These are phyloP conservation scores for Lobophora halterata DNA, from an alignment of 2,888 invertebrate genomes.

Conservation along the genomic window DNA sequence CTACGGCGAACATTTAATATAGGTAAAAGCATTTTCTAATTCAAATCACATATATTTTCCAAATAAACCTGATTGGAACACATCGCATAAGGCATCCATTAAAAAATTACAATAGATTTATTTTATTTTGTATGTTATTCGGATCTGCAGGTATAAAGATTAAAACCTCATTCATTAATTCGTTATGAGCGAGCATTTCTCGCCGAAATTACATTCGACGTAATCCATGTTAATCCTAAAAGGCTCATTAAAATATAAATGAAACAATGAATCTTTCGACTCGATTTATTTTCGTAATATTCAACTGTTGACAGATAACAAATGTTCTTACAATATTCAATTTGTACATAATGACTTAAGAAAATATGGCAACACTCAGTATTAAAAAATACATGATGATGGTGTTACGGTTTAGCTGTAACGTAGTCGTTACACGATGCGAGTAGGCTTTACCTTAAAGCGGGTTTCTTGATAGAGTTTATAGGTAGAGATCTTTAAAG, in stretches of 20 bases:
- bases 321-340: conserved; percentile 80
- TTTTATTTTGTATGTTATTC: conserved; percentile 2
- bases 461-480: neutral
- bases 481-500: too few species aligned
- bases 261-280: conserved; percentile 55
- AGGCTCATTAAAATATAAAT: too few species aligned
- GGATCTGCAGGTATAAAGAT: neutral
- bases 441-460: conserved; percentile 1
- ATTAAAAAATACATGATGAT: conserved; percentile 70
- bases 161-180: conserved; percentile 1
- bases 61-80: conserved; percentile 4
- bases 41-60: conserved; percentile 17
- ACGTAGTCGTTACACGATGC: conserved; percentile 9
- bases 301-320: conserved; percentile 81
- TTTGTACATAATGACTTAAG: conserved; percentile 81
- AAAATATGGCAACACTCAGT: conserved; percentile 80
- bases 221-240: neutral
- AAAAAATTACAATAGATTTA: conserved; percentile 1
- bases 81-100: neutral
- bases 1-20: conserved; percentile 30
- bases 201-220: too few species aligned
- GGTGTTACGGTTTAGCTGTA: conserved; percentile 39
- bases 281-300: conserved; percentile 79
- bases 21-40: conserved; percentile 31
- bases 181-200: conserved; percentile 1